phyloP scores from a whole-genome alignment of 2,888 invertebrate genomes.

The Gortyna flavago region DNA sequence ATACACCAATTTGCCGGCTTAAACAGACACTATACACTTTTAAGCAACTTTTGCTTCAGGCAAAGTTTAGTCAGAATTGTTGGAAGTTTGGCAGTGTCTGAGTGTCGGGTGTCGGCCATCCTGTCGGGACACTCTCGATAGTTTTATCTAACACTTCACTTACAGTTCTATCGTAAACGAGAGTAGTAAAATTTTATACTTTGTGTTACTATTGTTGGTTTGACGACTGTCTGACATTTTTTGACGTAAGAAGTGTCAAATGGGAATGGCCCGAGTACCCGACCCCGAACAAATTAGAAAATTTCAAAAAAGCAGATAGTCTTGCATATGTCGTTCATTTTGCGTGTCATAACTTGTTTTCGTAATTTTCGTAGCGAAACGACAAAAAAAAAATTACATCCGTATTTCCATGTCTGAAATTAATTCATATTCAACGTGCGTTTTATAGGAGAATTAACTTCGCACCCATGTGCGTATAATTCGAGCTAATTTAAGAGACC shows the following conservation, averaged over 20 bases:
- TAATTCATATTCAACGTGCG: constrained; percentile 44
- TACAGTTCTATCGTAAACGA: constrained; percentile 66
- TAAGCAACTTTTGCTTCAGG: constrained; percentile 54
- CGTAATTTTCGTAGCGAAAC: neutral
- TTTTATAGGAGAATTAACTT: constrained; percentile 43
- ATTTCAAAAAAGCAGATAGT: neutral
- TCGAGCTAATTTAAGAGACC: constrained; percentile 43
- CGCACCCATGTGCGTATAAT: constrained; percentile 33
- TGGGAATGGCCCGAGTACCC: neutral
- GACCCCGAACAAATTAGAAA: neutral
- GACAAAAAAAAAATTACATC: neutral
- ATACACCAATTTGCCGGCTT: constrained; percentile 64
- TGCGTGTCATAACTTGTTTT: neutral
- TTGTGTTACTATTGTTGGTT: constrained; percentile 63
- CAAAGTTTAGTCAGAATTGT: constrained; percentile 65
- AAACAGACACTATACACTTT: constrained; percentile 56
- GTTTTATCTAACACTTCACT: constrained; percentile 69
- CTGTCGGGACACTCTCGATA: constrained; percentile 55
- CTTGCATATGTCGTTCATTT: neutral
- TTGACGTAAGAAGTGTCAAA: constrained; percentile 10
- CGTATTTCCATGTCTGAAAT: neutral
- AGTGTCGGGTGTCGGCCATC: constrained; percentile 46
- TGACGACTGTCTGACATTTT: constrained; percentile 42
- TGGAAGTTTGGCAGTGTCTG: constrained; percentile 61
- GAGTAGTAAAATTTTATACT: constrained; percentile 66